Base-by-base conservation (phyloP, 2,797 vertebrate genomes). In the Antennarius maculatus region DNA sequence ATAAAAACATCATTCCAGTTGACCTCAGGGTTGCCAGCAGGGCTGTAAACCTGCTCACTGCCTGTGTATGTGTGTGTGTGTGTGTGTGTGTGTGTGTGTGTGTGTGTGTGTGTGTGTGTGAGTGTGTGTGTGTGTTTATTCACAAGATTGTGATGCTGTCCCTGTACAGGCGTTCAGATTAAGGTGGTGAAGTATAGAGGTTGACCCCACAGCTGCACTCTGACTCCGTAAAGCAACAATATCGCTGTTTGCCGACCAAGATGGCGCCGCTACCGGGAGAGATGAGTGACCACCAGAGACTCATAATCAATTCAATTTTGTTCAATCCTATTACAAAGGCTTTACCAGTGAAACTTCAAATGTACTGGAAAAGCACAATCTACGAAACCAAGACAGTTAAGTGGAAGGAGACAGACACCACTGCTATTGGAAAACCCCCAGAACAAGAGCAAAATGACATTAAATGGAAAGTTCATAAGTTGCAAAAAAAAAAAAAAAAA, bases 1-100 rank as follows among this genome's bases (percentile, higher is more conserved):
- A 74, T 79, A 80, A 85, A 89, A 88, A 81, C 74, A 57, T 72
- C 71, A 75, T 81, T 81, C 68, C 66, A 66, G 12, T 69, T 86
- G 85, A 88, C 84, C 84, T 71, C 41, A 12, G 81, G 83, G 81
- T 79, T 79, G 70, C 71, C 8, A 17, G 54, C 23, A 41, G 12
- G n/a, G 72, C 53, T 51, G 54, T 81, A 82, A 81, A 82, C 52
- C 71, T 66, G 69, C 18, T 13, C 14, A 14, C 13, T 4, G 29
- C 54, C 61, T 46, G 53, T 60, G 54, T 23, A 37, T 61, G 48
- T 66, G 42, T 61, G 72, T 18, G 59, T 41, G 57, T n/a, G n/a
- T n/a, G n/a, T 37, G 49, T n/a, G 66, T 52, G 61, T 13, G 39
- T 51, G 18, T 51, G 29, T 31, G 29, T 31, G 29, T 31, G 29